A percentile compares a stretch with the other conserved stretches of the same genome.
Evolutionary conservation across 2,797 vertebrate genomes (phyloP).

Genomic region (Brotula barbata): DNA sequence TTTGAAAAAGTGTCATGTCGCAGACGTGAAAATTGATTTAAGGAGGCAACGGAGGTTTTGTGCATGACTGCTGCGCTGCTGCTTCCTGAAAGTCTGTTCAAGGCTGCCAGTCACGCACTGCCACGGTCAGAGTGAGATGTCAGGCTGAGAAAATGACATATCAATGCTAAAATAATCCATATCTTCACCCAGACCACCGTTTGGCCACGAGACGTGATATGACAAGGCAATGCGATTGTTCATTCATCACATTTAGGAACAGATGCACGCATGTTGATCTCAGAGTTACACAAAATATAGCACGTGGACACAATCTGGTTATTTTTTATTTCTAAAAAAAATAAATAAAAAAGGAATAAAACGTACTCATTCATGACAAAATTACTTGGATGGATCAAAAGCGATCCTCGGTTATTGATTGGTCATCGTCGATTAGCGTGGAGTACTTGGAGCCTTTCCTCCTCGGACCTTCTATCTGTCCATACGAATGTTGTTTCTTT

Average conservation of each 20-base stretch:
- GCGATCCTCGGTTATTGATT: too few species aligned
- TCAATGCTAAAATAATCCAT: slow-evolving; percentile 25
- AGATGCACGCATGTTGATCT: too few species aligned
- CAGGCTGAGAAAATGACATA: slow-evolving; percentile 42
- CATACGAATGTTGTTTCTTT: background rate
- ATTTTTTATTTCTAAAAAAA: too few species aligned
- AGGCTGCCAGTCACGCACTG: slow-evolving; percentile 43
- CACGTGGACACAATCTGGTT: too few species aligned
- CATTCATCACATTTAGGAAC: slow-evolving; percentile 14
- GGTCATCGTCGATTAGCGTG: too few species aligned
- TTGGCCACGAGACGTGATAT: slow-evolving; percentile 21
- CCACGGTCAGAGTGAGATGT: slow-evolving; percentile 33
- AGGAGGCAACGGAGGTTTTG: slow-evolving; percentile 26
- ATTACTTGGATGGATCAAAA: too few species aligned
- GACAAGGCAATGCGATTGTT: slow-evolving; percentile 21
- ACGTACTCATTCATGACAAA: too few species aligned
- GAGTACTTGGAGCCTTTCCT: too few species aligned
- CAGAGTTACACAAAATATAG: too few species aligned
- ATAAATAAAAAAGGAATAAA: too few species aligned
- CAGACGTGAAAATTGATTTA: slow-evolving; percentile 47
- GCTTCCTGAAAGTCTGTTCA: slow-evolving; percentile 37
- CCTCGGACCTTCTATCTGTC: background rate
- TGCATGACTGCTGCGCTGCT: slow-evolving; percentile 21
- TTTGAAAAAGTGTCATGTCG: slow-evolving; percentile 36
- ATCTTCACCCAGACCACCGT: background rate